Evolutionary conservation across 2,797 vertebrate genomes (phyloP), one percentile per base, ranked within the genome.

Genomic region (Smutsia temminckii): DNA sequence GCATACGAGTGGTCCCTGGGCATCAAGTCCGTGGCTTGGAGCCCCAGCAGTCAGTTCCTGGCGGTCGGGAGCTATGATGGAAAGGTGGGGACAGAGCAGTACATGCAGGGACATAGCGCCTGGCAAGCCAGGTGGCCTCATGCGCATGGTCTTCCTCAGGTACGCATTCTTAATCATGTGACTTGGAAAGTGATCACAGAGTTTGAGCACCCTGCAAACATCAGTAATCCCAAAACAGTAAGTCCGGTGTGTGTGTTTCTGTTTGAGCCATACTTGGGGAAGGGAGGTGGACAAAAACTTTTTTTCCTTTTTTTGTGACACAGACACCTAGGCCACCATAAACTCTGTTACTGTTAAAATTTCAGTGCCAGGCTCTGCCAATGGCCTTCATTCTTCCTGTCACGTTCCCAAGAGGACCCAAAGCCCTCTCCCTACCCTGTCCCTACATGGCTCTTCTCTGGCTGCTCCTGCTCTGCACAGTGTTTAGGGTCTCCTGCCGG

Each of bases 1-100:
- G 99, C 99, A 2, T 99, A 99, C 0, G 99, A 99, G 61, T 99
- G 99, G 99, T 99, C 99, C 0, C 98, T 99, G 34, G 99, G 99
- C 3, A 93, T 99, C 81, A 99, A 99, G 97, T 98, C 99, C 0
- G 96, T 99, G 0, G 95, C 99, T 72, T 99, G 99, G 99, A 99
- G 99, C 92, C 99, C 99, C 96, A 99, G 99, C 98, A 99, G 99
- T 69, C 99, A 99, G 94, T 99, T 99, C 97, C 98, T 99, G 97
- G 99, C 99, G 0, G 97, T 99, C 4, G 99, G 99, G 85, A 99
- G 99, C 98, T 99, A 99, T 5, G 99, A 99, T 83, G 99, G 99
- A 94, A 99, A 99, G 98, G 99, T 99, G 68, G 77, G 96, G 78
- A 16, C 2, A 5, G 29, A 2, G 23, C 9, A 17, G 69, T 0